Evolutionary conservation across 2,113 vertebrate genomes (phyloP).

Genomic region (Boulengeromyrus knoepffleri): DNA sequence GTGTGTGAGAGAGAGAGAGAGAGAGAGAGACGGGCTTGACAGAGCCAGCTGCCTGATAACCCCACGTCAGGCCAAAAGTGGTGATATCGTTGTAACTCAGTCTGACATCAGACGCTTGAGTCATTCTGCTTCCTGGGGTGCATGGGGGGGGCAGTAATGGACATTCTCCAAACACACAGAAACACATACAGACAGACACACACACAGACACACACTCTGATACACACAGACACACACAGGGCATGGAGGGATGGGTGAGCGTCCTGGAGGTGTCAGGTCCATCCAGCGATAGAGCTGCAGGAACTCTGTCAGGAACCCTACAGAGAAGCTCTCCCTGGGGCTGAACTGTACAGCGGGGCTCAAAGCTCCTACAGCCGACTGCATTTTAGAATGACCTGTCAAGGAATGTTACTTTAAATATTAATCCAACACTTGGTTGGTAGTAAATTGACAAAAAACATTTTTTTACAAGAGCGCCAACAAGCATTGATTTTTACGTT

Average conservation of each 20-base stretch:
- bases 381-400: background rate
- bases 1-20: background rate
- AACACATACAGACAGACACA: background rate
- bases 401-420: constrained; percentile 4
- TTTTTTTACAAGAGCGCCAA: background rate
- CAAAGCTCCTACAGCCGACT: background rate
- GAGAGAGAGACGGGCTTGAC: background rate
- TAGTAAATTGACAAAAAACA: constrained; percentile 1
- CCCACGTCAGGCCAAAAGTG: constrained; percentile 50
- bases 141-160: constrained; percentile 20
- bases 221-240: constrained; percentile 21
- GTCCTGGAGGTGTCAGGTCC: background rate
- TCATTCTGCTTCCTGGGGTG: constrained; percentile 13
- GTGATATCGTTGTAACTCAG: constrained; percentile 60
- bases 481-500: background rate
- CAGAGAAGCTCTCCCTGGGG: background rate
- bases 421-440: background rate
- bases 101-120: constrained; percentile 45
- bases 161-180: constrained; percentile 44
- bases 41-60: constrained; percentile 52
- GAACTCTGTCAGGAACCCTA: background rate
- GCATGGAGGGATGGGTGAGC: background rate
- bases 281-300: background rate
- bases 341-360: background rate
- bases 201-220: background rate